A percentile compares a stretch with the other conserved stretches of the same genome.
phyloP scores from a whole-genome alignment of 1,140 invertebrate genomes.

The Coptotermes formosanus region DNA sequence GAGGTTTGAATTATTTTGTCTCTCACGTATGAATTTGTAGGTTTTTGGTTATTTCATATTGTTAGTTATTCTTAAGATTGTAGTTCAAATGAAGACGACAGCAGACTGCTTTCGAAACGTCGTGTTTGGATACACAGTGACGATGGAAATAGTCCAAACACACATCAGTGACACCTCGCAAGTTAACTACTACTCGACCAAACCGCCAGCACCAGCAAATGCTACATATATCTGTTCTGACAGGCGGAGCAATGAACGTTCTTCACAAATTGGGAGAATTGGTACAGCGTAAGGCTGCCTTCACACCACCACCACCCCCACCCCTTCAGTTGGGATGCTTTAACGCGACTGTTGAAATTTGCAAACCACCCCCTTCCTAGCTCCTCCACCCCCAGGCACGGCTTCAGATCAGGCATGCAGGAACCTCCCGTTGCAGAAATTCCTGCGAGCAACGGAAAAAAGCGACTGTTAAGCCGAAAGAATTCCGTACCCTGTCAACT shows the following conservation, averaged over 20 bases:
- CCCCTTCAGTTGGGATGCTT: neutral
- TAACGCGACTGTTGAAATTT: slow-evolving; percentile 16
- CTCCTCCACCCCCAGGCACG: neutral
- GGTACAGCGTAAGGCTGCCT: neutral
- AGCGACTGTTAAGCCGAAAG: too few species aligned
- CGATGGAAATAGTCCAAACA: too few species aligned
- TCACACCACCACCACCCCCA: neutral
- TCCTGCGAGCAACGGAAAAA: too few species aligned
- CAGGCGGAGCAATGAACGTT: slow-evolving; percentile 4
- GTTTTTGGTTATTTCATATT: too few species aligned
- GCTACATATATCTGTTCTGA: neutral
- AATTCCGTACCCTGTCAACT: too few species aligned
- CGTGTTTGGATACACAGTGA: too few species aligned
- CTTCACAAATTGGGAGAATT: slow-evolving; percentile 16
- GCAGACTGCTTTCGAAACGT: too few species aligned
- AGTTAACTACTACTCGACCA: neutral
- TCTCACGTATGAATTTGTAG: too few species aligned
- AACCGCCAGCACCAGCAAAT: neutral
- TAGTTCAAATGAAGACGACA: too few species aligned
- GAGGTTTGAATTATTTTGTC: too few species aligned
- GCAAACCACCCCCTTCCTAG: slow-evolving; percentile 8
- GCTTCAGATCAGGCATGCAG: neutral
- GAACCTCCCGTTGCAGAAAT: neutral
- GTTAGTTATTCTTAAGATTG: too few species aligned
- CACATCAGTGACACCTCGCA: too few species aligned